phyloP scores from a whole-genome alignment of 1,140 invertebrate genomes.

The Physella acuta region DNA sequence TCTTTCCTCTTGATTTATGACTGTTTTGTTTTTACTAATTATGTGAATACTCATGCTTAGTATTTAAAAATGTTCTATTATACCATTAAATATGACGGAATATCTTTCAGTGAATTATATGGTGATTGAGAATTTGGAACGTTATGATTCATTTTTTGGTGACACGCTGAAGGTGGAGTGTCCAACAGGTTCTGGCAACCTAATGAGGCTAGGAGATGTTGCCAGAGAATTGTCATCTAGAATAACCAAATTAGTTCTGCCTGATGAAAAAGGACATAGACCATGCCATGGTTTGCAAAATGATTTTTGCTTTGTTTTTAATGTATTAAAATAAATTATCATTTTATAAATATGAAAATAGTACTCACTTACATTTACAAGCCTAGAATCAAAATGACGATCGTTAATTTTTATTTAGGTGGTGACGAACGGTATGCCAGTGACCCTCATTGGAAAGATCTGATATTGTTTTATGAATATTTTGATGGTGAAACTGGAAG shows the following conservation, averaged over 20 bases:
- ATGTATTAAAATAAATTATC: background rate
- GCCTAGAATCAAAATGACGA: no score
- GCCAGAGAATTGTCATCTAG: constrained; percentile 47
- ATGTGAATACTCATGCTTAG: no score
- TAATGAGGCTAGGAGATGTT: constrained; percentile 51
- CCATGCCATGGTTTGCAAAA: constrained; percentile 56
- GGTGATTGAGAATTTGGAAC: constrained; percentile 55
- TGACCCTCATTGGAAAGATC: constrained; percentile 53
- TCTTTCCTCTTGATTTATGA: no score
- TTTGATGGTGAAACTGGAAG: constrained; percentile 58
- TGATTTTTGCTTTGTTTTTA: background rate
- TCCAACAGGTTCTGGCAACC: constrained; percentile 52
- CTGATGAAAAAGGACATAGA: constrained; percentile 47
- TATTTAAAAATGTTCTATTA: no score
- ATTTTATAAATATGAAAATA: no score
- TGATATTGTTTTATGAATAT: constrained; percentile 59
- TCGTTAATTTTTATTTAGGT: constrained; percentile 12
- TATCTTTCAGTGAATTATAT: constrained; percentile 56
- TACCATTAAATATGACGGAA: no score
- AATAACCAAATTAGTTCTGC: constrained; percentile 53
- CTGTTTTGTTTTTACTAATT: no score
- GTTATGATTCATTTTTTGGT: constrained; percentile 57
- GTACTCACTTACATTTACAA: no score
- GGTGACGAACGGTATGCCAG: constrained; percentile 45
- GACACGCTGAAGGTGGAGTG: constrained; percentile 57